phyloP scores from a whole-genome alignment of 2,113 vertebrate species.

The Hucho hucho region DNA sequence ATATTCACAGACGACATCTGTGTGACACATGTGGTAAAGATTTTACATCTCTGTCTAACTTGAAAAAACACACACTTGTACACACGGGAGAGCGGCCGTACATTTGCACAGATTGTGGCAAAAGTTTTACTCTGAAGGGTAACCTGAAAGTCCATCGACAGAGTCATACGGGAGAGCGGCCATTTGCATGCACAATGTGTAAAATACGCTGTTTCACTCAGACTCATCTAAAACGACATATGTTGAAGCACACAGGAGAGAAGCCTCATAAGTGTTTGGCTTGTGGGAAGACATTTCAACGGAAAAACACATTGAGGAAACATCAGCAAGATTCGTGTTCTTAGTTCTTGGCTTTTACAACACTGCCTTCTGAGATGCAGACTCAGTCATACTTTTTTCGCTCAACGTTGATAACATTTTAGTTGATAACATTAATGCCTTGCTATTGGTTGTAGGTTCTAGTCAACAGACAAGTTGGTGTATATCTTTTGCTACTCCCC shows the following conservation, averaged over 20 bases:
- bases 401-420: too few relatives aligned
- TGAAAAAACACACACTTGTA: background rate
- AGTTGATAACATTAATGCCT: too few relatives aligned
- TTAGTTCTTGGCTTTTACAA: too few relatives aligned
- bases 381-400: too few relatives aligned
- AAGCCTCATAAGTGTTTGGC: background rate
- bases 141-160: background rate
- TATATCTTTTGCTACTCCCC: too few relatives aligned
- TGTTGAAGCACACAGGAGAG: background rate
- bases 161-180: background rate
- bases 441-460: too few relatives aligned
- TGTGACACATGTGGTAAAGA: background rate
- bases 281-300: conserved; percentile 2
- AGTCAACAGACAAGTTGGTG: too few relatives aligned
- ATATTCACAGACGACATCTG: background rate
- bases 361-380: too few relatives aligned
- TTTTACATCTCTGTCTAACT: background rate
- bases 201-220: background rate
- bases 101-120: background rate
- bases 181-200: background rate
- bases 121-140: background rate
- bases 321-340: background rate
- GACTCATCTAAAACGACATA: background rate
- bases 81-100: background rate
- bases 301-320: background rate